These are phyloP conservation scores for Anguilla anguilla DNA, from an alignment of 2,797 vertebrate species.

Conservation along the genomic window DNA sequence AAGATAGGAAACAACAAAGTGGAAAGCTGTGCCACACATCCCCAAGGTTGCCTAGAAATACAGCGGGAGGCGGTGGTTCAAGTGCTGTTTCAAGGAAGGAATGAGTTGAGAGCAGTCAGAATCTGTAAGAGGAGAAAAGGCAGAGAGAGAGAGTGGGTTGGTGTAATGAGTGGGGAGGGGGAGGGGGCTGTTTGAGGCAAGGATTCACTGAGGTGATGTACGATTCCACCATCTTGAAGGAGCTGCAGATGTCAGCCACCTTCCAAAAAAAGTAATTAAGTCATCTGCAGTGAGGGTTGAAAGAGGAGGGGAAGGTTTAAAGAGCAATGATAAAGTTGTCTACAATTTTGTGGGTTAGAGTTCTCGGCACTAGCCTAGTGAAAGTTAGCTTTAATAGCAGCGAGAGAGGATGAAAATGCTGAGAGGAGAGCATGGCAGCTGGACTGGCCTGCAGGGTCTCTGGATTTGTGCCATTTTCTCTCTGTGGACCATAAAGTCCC, in stretches of 20 bases:
- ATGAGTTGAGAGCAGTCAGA: neutral
- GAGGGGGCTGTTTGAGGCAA: no score
- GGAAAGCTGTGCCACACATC: neutral
- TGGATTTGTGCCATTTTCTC: neutral
- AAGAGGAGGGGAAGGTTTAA: neutral
- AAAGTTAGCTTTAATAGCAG: neutral
- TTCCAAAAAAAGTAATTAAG: neutral
- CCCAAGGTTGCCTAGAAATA: neutral
- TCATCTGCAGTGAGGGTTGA: neutral
- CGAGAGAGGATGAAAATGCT: neutral
- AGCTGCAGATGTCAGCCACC: neutral
- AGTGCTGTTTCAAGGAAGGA: neutral
- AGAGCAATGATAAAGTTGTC: neutral
- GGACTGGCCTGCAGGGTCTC: neutral
- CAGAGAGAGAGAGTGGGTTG: neutral
- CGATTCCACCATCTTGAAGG: neutral
- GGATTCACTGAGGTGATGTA: neutral
- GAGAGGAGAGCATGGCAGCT: neutral
- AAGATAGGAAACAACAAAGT: neutral
- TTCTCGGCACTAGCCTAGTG: neutral
- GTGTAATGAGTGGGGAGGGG: neutral
- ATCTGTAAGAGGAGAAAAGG: neutral
- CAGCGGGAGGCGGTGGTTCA: neutral
- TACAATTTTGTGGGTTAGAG: neutral
- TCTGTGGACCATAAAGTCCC: neutral